Conservation (phyloP, 2,113 vertebrate species). For the Bufo gargarizans region DNA sequence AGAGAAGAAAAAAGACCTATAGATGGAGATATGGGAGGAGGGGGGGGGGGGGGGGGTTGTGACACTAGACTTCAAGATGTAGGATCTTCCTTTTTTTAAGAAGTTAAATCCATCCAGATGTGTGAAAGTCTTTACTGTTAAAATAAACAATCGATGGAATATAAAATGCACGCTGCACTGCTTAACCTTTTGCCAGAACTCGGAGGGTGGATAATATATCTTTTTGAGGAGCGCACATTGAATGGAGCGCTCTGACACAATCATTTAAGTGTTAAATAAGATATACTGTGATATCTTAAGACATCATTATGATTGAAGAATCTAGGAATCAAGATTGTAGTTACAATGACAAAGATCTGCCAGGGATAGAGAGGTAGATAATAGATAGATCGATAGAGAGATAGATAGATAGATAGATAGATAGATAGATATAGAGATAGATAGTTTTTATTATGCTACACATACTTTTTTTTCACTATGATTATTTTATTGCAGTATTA, state of each 20-base stretch:
- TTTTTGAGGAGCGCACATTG: background rate
- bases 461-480: background rate
- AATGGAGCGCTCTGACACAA: background rate
- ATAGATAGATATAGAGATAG: too few relatives aligned
- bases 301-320: too few relatives aligned
- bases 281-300: background rate
- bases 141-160: conserved; percentile 47
- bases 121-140: conserved; percentile 42
- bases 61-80: background rate
- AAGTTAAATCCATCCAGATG: conserved; percentile 55
- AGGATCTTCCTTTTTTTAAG: conserved; percentile 32
- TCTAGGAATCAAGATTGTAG: too few relatives aligned
- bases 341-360: background rate
- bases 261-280: background rate
- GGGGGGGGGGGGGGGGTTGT: background rate
- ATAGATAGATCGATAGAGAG: too few relatives aligned
- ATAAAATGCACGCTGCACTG: conserved; percentile 47
- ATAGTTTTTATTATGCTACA: background rate
- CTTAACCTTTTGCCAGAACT: conserved; percentile 30
- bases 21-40: background rate
- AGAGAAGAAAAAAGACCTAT: conserved; percentile 5
- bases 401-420: too few relatives aligned
- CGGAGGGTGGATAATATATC: conserved; percentile 1
- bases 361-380: too few relatives aligned
- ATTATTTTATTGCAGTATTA: background rate